Percentiles rank a stretch among this genome's conserved stretches.
Conservation (phyloP, 2,113 vertebrate species). For the Macquaria australasica region DNA sequence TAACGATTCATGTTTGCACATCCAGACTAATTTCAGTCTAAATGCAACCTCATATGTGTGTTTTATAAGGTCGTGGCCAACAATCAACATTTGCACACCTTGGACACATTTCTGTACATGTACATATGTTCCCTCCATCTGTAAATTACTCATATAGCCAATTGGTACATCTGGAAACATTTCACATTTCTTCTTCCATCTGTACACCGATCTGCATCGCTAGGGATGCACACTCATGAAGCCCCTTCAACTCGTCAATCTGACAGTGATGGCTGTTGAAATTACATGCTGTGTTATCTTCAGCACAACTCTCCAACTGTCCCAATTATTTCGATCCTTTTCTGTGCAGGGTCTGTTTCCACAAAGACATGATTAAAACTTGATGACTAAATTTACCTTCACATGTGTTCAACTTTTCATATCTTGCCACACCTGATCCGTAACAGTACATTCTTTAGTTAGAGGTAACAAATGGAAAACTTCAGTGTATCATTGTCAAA, state of each 20-base stretch:
- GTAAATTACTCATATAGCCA: constrained; percentile 10
- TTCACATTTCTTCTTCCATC: constrained; percentile 30
- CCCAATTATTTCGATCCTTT: background rate
- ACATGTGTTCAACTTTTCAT: background rate
- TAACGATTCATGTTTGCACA: background rate
- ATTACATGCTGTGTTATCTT: background rate
- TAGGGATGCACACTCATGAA: background rate
- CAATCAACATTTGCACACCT: background rate
- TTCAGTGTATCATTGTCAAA: background rate
- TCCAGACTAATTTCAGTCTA: background rate
- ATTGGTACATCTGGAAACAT: constrained; percentile 33
- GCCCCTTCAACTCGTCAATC: constrained; percentile 10
- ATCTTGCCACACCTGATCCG: background rate
- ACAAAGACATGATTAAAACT: background rate
- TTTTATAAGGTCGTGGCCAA: background rate
- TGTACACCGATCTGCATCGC: constrained; percentile 3
- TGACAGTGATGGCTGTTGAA: constrained; percentile 6
- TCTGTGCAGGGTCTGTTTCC: background rate
- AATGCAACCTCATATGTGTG: background rate
- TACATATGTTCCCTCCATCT: constrained; percentile 54
- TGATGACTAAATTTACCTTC: background rate
- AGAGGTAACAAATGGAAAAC: background rate
- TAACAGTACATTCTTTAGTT: background rate
- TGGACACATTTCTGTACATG: constrained; percentile 6
- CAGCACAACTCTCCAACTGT: background rate